Evolutionary conservation across 2,888 invertebrate species (phyloP).

Genomic region (Campoletis raptor): DNA sequence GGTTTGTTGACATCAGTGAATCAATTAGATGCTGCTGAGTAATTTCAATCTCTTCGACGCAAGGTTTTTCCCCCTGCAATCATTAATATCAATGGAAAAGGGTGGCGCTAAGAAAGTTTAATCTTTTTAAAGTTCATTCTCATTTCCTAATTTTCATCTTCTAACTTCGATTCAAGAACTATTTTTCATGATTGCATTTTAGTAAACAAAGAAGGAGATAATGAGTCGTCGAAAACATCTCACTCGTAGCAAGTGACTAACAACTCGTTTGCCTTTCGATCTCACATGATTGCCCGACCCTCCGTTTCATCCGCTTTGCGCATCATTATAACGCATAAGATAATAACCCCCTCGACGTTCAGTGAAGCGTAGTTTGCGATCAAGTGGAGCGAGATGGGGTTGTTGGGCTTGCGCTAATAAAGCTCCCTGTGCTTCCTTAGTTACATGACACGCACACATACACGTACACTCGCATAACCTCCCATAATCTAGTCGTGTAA

Average conservation of each 20-base stretch:
- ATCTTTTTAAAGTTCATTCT: background rate
- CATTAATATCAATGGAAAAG: background rate
- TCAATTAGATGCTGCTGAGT: slow-evolving; percentile 88
- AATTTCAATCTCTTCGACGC: slow-evolving; percentile 80
- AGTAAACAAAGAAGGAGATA: background rate
- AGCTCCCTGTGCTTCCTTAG: slow-evolving; percentile 82
- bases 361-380: slow-evolving; percentile 82
- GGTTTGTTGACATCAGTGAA: slow-evolving; percentile 90
- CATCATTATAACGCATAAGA: slow-evolving; percentile 82
- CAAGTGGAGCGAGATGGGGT: slow-evolving; percentile 82
- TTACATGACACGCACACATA: slow-evolving; percentile 76
- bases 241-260: slow-evolving; percentile 65
- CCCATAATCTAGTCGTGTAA: slow-evolving; percentile 60
- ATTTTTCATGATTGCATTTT: slow-evolving; percentile 12
- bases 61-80: slow-evolving; percentile 59
- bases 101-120: background rate
- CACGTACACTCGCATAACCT: slow-evolving; percentile 37
- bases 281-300: slow-evolving; percentile 66
- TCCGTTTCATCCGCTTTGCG: slow-evolving; percentile 69
- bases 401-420: slow-evolving; percentile 83
- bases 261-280: slow-evolving; percentile 74
- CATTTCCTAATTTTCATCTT: background rate
- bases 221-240: slow-evolving; percentile 58
- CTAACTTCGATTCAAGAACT: background rate
- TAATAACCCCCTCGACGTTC: slow-evolving; percentile 83